Percentiles rank a stretch among this genome's conserved stretches.
Evolutionary conservation across 2,888 invertebrate species (phyloP).

Genomic region (Alsophila aescularia): DNA sequence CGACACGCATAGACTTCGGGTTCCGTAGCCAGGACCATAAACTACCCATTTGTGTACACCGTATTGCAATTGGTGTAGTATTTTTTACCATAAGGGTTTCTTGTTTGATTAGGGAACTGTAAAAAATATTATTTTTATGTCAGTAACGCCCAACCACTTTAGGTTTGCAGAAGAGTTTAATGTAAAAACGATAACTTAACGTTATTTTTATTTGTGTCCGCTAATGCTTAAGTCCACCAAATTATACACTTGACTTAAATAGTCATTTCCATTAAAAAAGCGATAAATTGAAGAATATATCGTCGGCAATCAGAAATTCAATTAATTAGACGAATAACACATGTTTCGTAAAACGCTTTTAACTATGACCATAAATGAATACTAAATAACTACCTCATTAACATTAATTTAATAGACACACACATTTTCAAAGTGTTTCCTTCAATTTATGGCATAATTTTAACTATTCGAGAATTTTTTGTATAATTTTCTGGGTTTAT

Average conservation of each 20-base stretch:
- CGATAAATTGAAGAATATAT: slow-evolving; percentile 34
- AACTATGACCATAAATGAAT: slow-evolving; percentile 40
- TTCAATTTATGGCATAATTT: slow-evolving; percentile 9
- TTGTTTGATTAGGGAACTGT: too few species aligned
- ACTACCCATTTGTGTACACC: too few species aligned
- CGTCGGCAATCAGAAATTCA: slow-evolving; percentile 33
- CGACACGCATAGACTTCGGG: too few species aligned
- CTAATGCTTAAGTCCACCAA: background rate
- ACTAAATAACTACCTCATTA: slow-evolving; percentile 21
- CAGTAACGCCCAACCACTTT: too few species aligned
- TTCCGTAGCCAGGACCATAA: too few species aligned
- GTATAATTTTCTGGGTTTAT: background rate
- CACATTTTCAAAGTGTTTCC: slow-evolving; percentile 17
- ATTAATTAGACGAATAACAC: slow-evolving; percentile 51
- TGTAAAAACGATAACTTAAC: background rate
- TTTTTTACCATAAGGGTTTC: too few species aligned
- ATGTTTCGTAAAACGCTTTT: slow-evolving; percentile 55
- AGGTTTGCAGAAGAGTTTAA: too few species aligned
- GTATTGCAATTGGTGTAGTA: too few species aligned
- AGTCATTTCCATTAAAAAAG: slow-evolving; percentile 14
- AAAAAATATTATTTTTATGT: too few species aligned
- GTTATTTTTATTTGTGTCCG: background rate
- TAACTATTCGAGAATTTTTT: background rate
- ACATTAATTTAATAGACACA: slow-evolving; percentile 17
- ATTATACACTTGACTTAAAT: slow-evolving; percentile 3